Evolutionary conservation across 35 echinoderm and acorn worm genomes (phyloP).

Genomic region (Strongylocentrotus purpuratus): DNA sequence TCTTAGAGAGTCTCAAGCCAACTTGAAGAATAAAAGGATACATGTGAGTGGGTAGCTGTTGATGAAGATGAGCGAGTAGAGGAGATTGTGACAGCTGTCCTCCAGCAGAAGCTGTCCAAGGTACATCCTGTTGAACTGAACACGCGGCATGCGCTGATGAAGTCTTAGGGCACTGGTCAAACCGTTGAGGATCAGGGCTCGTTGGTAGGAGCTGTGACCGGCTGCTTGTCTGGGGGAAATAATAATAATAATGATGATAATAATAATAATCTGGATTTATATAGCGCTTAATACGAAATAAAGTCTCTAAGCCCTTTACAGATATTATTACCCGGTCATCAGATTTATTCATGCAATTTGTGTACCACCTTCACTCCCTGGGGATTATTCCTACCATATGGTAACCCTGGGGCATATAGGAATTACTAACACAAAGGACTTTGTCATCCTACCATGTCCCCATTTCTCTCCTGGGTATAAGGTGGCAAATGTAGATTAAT

Average conservation of each 20-base stretch:
- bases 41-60: conserved; percentile 95
- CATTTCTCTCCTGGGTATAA: no score
- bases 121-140: conserved; percentile 84
- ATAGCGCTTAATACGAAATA: no score
- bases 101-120: conserved; percentile 79
- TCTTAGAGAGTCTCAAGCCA: background rate
- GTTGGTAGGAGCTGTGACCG: conserved; percentile 73
- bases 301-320: no score
- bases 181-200: conserved; percentile 91
- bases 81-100: conserved; percentile 94
- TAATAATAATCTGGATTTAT: no score
- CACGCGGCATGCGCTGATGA: conserved; percentile 87
- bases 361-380: no score
- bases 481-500: no score
- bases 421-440: background rate
- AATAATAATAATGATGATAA: background rate
- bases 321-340: no score
- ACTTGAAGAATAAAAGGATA: conserved; percentile 78
- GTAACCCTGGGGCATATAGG: background rate
- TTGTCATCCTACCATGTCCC: background rate
- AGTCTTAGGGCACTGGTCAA: conserved; percentile 91
- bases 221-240: conserved; percentile 60
- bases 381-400: no score
- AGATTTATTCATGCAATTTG: no score
- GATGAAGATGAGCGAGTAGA: conserved; percentile 95